A percentile compares a stretch with the other conserved stretches of the same genome.
These are phyloP conservation scores for Aurelia sp. DNA, from an alignment of 30 jellyfish, hydroid and myxozoan genomes.

Conservation along the genomic window DNA sequence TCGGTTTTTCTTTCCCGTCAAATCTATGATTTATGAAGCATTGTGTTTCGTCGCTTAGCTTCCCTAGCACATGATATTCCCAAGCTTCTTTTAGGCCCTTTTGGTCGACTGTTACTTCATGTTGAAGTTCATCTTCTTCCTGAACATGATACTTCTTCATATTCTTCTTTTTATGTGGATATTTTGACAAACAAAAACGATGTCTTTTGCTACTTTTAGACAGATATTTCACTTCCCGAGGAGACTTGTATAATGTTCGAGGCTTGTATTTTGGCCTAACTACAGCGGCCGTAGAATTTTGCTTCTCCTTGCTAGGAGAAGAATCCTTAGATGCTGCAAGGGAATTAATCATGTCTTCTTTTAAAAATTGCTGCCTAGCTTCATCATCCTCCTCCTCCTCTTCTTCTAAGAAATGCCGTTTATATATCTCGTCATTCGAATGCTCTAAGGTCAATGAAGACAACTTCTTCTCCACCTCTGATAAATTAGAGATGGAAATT, in stretches of 20 bases:
- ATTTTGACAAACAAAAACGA: constrained; percentile 59
- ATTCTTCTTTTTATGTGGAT: constrained; percentile 48
- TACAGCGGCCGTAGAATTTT: neutral
- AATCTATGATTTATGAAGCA: constrained; percentile 68
- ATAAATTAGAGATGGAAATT: constrained; percentile 15
- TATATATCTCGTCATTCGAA: constrained; percentile 54
- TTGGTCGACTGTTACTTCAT: constrained; percentile 68
- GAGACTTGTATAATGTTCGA: neutral
- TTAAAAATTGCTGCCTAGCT: neutral
- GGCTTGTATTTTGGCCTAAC: neutral
- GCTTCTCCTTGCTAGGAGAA: neutral
- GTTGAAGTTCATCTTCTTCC: constrained; percentile 63
- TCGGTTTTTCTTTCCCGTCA: constrained; percentile 78
- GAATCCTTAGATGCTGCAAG: neutral
- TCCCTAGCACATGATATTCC: constrained; percentile 64
- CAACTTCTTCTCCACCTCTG: constrained; percentile 58
- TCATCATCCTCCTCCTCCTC: constrained; percentile 11
- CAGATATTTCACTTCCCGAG: constrained; percentile 30
- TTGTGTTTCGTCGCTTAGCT: constrained; percentile 65
- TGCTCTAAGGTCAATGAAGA: constrained; percentile 49
- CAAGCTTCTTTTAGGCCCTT: constrained; percentile 71
- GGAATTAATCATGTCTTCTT: neutral
- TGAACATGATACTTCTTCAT: constrained; percentile 6
- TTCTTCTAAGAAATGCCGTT: constrained; percentile 36
- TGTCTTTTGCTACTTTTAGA: constrained; percentile 61